These are phyloP conservation scores for Drosophila micromelanica DNA, from an alignment of 1,140 invertebrate species.

Conservation along the genomic window DNA sequence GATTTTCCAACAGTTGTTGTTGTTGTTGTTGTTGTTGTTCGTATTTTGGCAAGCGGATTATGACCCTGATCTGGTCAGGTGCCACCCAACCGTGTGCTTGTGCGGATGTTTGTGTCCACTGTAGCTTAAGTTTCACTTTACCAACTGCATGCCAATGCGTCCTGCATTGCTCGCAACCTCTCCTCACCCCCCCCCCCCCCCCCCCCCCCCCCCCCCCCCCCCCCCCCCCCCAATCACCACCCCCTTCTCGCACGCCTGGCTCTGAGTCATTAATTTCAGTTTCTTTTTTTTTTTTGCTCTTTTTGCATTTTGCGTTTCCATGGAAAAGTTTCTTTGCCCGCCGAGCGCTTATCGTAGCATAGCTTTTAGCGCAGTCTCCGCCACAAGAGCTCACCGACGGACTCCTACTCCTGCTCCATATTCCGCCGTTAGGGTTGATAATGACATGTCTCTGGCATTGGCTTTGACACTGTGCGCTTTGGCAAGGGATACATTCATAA, in stretches of 20 bases:
- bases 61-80: slow-evolving; percentile 79
- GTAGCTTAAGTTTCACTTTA: slow-evolving; percentile 74
- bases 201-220: background rate
- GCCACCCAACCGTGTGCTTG: slow-evolving; percentile 26
- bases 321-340: slow-evolving; percentile 6
- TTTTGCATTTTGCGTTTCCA: slow-evolving; percentile 23
- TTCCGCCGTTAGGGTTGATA: background rate
- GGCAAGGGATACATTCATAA: background rate
- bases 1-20: slow-evolving; percentile 35
- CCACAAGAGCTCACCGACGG: background rate
- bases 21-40: slow-evolving; percentile 27
- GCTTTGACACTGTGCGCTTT: background rate
- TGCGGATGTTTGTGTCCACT: slow-evolving; percentile 32
- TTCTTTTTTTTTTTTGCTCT: slow-evolving; percentile 25
- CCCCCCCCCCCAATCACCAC: background rate
- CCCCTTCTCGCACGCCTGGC: slow-evolving; percentile 35
- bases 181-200: background rate
- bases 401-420: background rate
- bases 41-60: slow-evolving; percentile 70
- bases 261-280: slow-evolving; percentile 66
- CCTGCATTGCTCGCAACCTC: background rate
- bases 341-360: slow-evolving; percentile 6
- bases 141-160: slow-evolving; percentile 61
- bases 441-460: slow-evolving; percentile 1
- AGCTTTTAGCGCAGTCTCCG: slow-evolving; percentile 10